A percentile compares a stretch with the other conserved stretches of the same genome.
These are phyloP conservation scores for Falco rusticolus DNA, from an alignment of 2,797 vertebrate genomes.

Conservation along the genomic window DNA sequence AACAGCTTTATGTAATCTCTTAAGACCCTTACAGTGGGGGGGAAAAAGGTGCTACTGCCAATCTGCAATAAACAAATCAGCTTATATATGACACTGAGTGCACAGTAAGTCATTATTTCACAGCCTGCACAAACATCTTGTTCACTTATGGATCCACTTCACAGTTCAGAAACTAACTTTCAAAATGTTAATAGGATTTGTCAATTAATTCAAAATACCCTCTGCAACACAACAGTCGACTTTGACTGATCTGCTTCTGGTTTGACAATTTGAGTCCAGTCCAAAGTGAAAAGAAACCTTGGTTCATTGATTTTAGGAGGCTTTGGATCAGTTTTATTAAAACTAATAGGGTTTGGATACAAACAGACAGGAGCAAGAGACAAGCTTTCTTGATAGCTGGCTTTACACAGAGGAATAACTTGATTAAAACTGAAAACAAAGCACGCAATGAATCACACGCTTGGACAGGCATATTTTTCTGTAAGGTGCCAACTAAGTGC, in stretches of 20 bases:
- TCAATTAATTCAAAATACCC: background rate
- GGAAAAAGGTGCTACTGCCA: background rate
- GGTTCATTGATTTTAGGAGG: background rate
- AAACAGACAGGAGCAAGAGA: background rate
- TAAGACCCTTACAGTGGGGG: background rate
- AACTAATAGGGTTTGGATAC: background rate
- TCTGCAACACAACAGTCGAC: background rate
- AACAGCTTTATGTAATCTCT: background rate
- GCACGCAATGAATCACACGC: background rate
- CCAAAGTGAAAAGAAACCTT: background rate
- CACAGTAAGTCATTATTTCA: background rate
- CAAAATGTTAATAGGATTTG: background rate
- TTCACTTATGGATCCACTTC: background rate
- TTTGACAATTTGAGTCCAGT: background rate
- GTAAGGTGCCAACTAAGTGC: background rate
- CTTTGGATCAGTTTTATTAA: constrained; percentile 2
- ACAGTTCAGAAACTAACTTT: background rate
- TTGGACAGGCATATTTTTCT: background rate
- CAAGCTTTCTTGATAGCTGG: background rate
- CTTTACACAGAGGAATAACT: background rate
- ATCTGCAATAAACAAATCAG: background rate
- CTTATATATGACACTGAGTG: background rate
- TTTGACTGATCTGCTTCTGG: background rate
- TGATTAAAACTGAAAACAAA: constrained; percentile 12
- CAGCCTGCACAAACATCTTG: background rate